Evolutionary conservation across 2,113 vertebrate genomes (phyloP).

Genomic region (Prunella himalayana): DNA sequence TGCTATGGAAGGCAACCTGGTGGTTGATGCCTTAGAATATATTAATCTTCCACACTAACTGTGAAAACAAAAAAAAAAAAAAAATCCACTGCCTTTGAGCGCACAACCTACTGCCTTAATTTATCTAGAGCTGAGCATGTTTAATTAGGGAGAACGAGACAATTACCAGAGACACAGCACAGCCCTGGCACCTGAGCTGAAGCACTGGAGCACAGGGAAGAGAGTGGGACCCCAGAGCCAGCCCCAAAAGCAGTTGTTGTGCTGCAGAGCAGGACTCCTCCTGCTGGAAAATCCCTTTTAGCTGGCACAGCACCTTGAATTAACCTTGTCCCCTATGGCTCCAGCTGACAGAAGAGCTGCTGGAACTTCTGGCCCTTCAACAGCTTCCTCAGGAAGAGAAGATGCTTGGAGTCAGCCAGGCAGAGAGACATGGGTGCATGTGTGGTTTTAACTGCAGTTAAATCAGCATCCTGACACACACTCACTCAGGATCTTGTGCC

Average conservation of each 20-base stretch:
- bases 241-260: background rate
- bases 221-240: background rate
- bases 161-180: background rate
- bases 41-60: background rate
- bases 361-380: background rate
- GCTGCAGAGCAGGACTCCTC: background rate
- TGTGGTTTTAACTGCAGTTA: background rate
- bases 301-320: background rate
- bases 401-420: background rate
- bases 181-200: background rate
- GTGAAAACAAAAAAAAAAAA: background rate
- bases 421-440: background rate
- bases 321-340: background rate
- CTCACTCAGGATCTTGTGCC: fast-evolving
- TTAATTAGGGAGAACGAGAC: background rate
- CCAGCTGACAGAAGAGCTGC: background rate
- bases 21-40: background rate
- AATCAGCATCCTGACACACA: background rate
- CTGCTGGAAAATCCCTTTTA: background rate
- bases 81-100: background rate
- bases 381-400: background rate
- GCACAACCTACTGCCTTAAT: background rate
- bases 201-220: background rate
- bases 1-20: background rate
- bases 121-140: background rate